phyloP scores from a whole-genome alignment of 2,113 vertebrate genomes.

The Callipepla squamata region DNA sequence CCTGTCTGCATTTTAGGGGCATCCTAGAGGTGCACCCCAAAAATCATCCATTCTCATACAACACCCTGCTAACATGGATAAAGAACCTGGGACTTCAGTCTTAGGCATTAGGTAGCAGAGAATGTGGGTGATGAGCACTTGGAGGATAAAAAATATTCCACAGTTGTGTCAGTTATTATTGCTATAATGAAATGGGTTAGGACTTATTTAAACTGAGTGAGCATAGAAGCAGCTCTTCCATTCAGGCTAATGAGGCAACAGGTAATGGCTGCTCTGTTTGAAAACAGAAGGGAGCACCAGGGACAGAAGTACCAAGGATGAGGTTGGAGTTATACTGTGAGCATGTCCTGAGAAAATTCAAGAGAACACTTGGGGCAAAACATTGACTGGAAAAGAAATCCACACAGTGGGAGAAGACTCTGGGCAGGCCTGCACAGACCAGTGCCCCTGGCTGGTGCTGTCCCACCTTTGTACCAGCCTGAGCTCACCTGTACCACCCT shows the following conservation, averaged over 20 bases:
- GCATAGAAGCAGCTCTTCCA: neutral
- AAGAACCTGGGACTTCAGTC: neutral
- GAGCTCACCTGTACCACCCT: neutral
- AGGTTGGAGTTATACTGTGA: neutral
- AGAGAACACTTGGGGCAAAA: neutral
- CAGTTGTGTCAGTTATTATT: neutral
- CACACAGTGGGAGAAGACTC: neutral
- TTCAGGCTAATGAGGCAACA: fast-evolving
- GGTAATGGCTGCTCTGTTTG: neutral
- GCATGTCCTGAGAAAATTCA: neutral
- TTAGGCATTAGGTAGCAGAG: neutral
- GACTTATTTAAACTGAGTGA: fast-evolving
- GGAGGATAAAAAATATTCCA: neutral
- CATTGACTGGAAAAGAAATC: neutral
- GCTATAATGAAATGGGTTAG: neutral
- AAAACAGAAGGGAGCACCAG: neutral
- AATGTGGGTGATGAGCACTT: neutral
- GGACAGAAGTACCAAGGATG: neutral
- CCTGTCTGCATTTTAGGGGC: neutral
- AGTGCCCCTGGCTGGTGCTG: neutral
- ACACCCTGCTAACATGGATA: neutral
- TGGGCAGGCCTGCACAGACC: neutral
- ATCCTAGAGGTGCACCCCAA: neutral
- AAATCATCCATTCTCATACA: neutral
- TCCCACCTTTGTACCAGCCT: fast-evolving